Evolutionary conservation across 2,888 invertebrate species (phyloP).

Genomic region (Temnothorax rugatulus): DNA sequence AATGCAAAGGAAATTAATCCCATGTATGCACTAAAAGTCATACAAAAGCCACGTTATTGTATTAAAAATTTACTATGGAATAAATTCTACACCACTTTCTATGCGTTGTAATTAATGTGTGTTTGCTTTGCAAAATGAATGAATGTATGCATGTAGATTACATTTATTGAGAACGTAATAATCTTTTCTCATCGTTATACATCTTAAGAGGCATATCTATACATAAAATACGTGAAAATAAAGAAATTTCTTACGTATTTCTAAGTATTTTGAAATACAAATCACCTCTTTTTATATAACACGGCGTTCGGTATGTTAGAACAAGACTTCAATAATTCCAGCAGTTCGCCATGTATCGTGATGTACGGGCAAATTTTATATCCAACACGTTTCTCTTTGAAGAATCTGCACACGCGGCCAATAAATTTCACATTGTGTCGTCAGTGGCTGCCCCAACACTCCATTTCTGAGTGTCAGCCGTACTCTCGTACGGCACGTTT

Average conservation of each 20-base stretch:
- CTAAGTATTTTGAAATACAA: neutral
- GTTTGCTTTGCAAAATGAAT: neutral
- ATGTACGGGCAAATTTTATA: slow-evolving; percentile 58
- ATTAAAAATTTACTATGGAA: neutral
- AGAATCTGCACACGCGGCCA: slow-evolving; percentile 59
- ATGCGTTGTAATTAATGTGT: neutral
- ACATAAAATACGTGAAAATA: neutral
- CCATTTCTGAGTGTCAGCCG: slow-evolving; percentile 72
- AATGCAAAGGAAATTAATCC: slow-evolving; percentile 28
- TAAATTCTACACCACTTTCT: neutral
- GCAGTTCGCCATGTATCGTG: slow-evolving; percentile 26
- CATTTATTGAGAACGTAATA: neutral
- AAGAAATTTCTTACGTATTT: neutral
- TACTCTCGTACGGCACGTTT: slow-evolving; percentile 58
- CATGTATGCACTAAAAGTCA: neutral
- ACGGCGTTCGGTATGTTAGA: slow-evolving; percentile 3
- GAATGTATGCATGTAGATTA: neutral
- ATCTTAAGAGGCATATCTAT: neutral
- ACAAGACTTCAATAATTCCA: slow-evolving; percentile 35
- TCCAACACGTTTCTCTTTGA: slow-evolving; percentile 41
- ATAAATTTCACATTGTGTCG: slow-evolving; percentile 78
- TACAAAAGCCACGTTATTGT: slow-evolving; percentile 7
- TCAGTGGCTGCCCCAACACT: slow-evolving; percentile 66
- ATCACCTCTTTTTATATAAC: slow-evolving; percentile 23
- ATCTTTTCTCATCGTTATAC: neutral